Base-by-base conservation (phyloP, 2,888 invertebrate genomes). In the Hypselothyrea guttata region DNA sequence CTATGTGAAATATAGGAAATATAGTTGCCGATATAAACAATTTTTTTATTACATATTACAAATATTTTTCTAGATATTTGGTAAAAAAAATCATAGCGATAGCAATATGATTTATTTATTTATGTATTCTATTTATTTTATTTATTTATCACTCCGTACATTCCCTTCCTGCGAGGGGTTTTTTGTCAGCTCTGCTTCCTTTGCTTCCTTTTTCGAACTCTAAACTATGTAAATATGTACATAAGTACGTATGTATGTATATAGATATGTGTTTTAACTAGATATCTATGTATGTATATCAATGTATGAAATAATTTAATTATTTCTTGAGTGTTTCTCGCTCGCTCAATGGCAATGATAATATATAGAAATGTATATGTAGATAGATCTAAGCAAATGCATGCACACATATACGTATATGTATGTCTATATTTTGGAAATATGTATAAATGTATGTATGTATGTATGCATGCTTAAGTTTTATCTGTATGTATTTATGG, bases 311-410 rank as follows among this genome's bases (percentile, higher is more conserved):
- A 66, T 57, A 65, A 69, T 62, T 58, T 56, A 56, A 60, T 61
- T 55, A 31, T 37, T 52, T 41, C 35, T 22, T 22, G 22, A 22
- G 22, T 22, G 2, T 70, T 74, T 73, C 74, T 38, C 58, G 58
- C 58, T 51, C 38, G 53, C 75, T 71, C 59, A 68, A 57, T 64
- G 75, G 30, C 66, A 63, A 62, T 74, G 70, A 35, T 62, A 49
- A 15, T 49, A 34, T 38, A 27, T 12, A 16, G 16, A 30, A 22
- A 9, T n/a, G 9, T 33, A 7, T 12, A 15, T 22, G 8, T 16
- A 34, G 9, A 44, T 4, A 31, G 7, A 16, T 18, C 31, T 12
- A 5, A 16, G 5, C 22, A 11, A 16, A 27, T 16, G 12, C 31
- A 44, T 30, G 44, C 31, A 12, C n/a, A 8, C 28, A 22, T 34